Base-by-base conservation (phyloP, 2,888 invertebrate genomes). In the Brachypalpus laphriformis region DNA sequence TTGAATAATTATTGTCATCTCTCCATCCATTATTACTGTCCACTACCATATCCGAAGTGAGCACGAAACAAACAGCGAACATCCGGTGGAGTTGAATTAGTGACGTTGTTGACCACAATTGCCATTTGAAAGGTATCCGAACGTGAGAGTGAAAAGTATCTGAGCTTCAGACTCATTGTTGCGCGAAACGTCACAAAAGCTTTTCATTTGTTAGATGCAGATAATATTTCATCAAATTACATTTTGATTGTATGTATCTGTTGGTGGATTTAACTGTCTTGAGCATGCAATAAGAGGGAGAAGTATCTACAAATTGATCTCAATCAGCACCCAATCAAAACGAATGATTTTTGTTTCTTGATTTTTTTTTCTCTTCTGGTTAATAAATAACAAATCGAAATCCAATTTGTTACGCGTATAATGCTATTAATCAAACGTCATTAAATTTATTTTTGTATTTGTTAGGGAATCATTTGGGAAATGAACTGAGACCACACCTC, bases 261-360 rank as follows among this genome's bases (percentile, higher is more conserved):
- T 34, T 22, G 20, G 4, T 51, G 45, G 7, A 11, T 22, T 63
- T 47, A 31, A 28, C 3, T 18, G 37, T 25, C 14, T 47, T 31
- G 47, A 42, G 42, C 14, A 3, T 45, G 61, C 49, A 47, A 4
- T 34, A 14, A 45, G 57, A 16, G 70, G 57, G 70, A 57, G 70
- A 71, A 22, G 20, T 47, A 45, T 57, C 28, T 59, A 54, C 14
- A 51, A 42, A 72, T 61, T 28, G n/a, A 42, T 54, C 56, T 65
- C 45, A 56, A 65, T 65, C 75, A 56, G 37, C 66, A 56, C 66
- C 76, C 76, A 76, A 76, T 76, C 76, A 76, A 76, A 76, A 40
- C 57, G 66, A 68, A 66, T 76, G 66, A 76, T 37, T 76, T 20
- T 74, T 54, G 45, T 74, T 42, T 56, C 56, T 37, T 14, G 18